Evolutionary conservation across 64 coral and sea anemone genomes (phyloP).

Genomic region (Orbicella faveolata): DNA sequence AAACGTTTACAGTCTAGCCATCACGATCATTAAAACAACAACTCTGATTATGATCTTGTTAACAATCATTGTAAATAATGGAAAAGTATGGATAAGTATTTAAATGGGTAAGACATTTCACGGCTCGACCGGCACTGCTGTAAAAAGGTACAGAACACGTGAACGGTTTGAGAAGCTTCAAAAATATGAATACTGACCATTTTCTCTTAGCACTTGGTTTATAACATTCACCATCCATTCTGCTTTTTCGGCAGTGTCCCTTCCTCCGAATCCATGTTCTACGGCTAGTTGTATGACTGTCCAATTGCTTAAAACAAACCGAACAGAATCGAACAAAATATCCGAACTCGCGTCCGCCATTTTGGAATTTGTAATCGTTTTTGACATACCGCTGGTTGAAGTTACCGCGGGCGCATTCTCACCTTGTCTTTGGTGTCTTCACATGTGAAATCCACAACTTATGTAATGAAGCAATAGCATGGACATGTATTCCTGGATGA

Average conservation of each 20-base stretch:
- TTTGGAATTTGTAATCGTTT: slow-evolving; percentile 27
- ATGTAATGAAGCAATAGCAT: no score
- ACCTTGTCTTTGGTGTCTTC: not conserved
- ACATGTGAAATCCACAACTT: not conserved
- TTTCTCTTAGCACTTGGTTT: slow-evolving; percentile 54
- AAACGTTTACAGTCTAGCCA: no score
- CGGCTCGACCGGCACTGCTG: no score
- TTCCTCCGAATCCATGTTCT: slow-evolving; percentile 55
- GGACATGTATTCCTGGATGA: no score
- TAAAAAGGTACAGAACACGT: no score
- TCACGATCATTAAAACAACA: no score
- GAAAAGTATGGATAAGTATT: no score
- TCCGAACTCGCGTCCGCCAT: slow-evolving; percentile 35
- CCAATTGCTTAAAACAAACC: slow-evolving; percentile 64
- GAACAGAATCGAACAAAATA: slow-evolving; percentile 44
- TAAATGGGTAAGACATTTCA: not conserved
- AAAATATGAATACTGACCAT: slow-evolving; percentile 22
- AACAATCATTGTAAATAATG: no score
- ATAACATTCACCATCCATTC: slow-evolving; percentile 56
- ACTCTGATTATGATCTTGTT: no score
- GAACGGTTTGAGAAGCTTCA: not conserved
- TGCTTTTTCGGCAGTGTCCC: slow-evolving; percentile 47
- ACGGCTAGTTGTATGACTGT: slow-evolving; percentile 45
- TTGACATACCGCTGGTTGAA: slow-evolving; percentile 9
- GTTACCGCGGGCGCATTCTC: not conserved